Base-by-base conservation (phyloP, 2,888 invertebrate genomes). In the Orthonychiurus folsomi region DNA sequence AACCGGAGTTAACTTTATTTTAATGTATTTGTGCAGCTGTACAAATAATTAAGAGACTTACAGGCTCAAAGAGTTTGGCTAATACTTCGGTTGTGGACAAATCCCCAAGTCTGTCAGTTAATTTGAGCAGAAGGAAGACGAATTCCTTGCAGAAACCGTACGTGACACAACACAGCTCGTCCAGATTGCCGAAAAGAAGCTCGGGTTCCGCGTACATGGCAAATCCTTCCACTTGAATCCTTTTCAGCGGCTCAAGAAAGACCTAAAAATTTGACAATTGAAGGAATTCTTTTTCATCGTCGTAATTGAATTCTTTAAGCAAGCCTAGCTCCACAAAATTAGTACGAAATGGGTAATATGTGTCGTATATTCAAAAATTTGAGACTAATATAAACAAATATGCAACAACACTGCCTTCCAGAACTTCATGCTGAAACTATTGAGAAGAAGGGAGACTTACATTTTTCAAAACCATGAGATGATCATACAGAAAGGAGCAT, bases 161-260 rank as follows among this genome's bases (percentile, higher is more conserved):
- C 24, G 81, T 82, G n/a, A 81, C 82, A 73, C 80, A 80, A 70
- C 82, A 83, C 1, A 83, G 77, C 73, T 83, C 83, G 71, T 83
- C 82, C 69, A 83, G 74, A 73, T 84, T 84, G 20, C 83, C 83
- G 74, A 84, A 84, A 3, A 84, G 77, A 48, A 84, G 79, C 72
- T 81, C 81, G 2, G 84, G 84, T 72, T 84, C 84, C 9, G 83
- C 82, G 72, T 80, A 82, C 80, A 84, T 81, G 15, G 83, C 78
- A 73, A 80, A 82, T 15, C 83, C 84, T 73, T 84, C 84, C 12
- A 84, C 84, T 74, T 84, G 84, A 37, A 83, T 80, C 72, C 82
- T 81, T 76, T 84, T 84, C 73, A 84, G 73, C 1, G 84, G 84
- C 73, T 84, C 83, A 79, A 84, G 81, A 74, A 82, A 84, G 65